phyloP scores from a whole-genome alignment of 2,113 vertebrate genomes.

The Salvelinus fontinalis region DNA sequence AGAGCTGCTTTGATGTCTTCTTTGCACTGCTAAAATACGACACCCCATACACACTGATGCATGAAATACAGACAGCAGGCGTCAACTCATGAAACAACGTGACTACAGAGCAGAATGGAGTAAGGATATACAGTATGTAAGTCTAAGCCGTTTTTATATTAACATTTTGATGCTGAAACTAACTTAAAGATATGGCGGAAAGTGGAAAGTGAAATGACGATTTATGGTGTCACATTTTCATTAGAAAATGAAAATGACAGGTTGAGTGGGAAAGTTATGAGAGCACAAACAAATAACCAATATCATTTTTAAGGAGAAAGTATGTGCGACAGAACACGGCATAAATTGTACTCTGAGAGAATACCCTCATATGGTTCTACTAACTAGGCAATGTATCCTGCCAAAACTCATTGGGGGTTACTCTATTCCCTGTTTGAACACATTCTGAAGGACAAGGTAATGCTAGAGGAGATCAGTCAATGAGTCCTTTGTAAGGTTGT shows the following conservation, averaged over 20 bases:
- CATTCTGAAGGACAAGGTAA: not conserved
- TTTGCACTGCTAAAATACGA: conserved; percentile 55
- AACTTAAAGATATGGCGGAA: not conserved
- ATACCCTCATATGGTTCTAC: conserved; percentile 48
- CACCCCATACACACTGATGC: conserved; percentile 54
- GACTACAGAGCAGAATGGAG: conserved; percentile 20
- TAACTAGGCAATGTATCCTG: conserved; percentile 31
- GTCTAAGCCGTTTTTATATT: conserved; percentile 2
- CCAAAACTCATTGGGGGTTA: conserved; percentile 35
- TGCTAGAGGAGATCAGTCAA: conserved; percentile 53
- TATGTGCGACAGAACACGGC: conserved; percentile 28
- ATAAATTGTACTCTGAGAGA: conserved; percentile 30
- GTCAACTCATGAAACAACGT: conserved; percentile 49
- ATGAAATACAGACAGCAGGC: conserved; percentile 47
- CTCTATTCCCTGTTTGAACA: not conserved
- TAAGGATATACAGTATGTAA: conserved; percentile 27
- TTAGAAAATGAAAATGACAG: not conserved
- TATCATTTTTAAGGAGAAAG: not conserved
- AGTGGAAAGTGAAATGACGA: not conserved
- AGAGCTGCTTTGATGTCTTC: conserved; percentile 67
- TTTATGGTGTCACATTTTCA: conserved; percentile 13
- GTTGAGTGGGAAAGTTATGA: conserved; percentile 33
- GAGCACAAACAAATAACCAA: conserved; percentile 37
- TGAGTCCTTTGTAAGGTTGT: conserved; percentile 56
- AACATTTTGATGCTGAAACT: conserved; percentile 31